These are phyloP conservation scores for Lepus timidus DNA, from an alignment of 2,113 vertebrate species.

Conservation along the genomic window DNA sequence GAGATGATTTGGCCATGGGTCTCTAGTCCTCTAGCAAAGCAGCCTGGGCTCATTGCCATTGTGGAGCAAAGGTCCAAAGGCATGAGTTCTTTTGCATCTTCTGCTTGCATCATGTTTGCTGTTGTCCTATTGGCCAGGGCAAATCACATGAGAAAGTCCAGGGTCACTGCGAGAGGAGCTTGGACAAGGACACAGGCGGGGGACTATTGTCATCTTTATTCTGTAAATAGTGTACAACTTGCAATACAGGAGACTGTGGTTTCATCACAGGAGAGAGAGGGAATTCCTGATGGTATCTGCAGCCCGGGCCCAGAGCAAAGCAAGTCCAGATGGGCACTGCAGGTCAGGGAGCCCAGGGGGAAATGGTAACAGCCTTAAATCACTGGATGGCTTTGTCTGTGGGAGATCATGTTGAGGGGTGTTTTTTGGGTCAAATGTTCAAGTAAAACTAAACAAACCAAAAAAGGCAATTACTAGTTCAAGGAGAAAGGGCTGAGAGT, in stretches of 20 bases:
- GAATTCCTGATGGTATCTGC: background rate
- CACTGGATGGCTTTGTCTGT: background rate
- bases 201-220: background rate
- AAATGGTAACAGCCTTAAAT: background rate
- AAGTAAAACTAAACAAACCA: slow-evolving; percentile 41
- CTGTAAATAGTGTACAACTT: background rate
- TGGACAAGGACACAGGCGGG: background rate
- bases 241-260: background rate
- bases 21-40: background rate
- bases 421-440: background rate
- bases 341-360: background rate
- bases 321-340: background rate
- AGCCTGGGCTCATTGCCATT: background rate
- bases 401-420: background rate
- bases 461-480: background rate
- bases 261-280: background rate
- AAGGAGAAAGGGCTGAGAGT: background rate
- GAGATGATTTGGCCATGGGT: background rate
- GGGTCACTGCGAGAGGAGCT: background rate
- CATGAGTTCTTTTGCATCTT: background rate
- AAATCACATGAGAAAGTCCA: background rate
- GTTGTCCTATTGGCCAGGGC: background rate
- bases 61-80: background rate
- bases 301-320: background rate
- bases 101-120: background rate